phyloP scores from a whole-genome alignment of 2,113 vertebrate genomes.

The Myocastor coypus region DNA sequence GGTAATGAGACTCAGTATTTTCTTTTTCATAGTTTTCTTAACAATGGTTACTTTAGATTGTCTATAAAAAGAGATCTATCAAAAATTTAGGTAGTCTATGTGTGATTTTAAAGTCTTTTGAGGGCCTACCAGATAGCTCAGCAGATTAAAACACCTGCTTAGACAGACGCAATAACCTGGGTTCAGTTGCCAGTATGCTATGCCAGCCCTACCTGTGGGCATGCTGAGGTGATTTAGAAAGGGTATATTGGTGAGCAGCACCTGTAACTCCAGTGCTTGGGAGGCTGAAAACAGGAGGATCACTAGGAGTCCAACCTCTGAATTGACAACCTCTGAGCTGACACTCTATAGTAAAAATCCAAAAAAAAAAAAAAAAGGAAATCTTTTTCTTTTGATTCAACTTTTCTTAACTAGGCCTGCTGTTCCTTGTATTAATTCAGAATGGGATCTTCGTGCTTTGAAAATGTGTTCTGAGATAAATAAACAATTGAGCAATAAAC shows the following conservation, averaged over 20 bases:
- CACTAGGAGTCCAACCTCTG: too few species aligned
- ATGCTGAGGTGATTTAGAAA: too few species aligned
- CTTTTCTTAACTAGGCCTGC: neutral
- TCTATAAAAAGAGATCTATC: slow-evolving; percentile 66
- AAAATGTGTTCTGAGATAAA: slow-evolving; percentile 78
- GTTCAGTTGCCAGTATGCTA: too few species aligned
- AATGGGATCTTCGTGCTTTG: slow-evolving; percentile 66
- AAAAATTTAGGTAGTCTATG: slow-evolving; percentile 64
- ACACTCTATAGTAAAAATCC: too few species aligned
- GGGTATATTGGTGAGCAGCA: too few species aligned
- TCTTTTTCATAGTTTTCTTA: slow-evolving; percentile 65
- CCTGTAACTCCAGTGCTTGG: too few species aligned
- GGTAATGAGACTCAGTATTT: slow-evolving; percentile 57
- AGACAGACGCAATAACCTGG: too few species aligned
- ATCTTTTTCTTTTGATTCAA: slow-evolving; percentile 28
- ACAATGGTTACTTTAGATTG: slow-evolving; percentile 68
- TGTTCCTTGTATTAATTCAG: slow-evolving; percentile 40
- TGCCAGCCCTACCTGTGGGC: too few species aligned
- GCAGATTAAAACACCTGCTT: too few species aligned
- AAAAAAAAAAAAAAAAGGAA: neutral
- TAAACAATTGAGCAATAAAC: slow-evolving; percentile 71
- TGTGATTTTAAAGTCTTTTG: neutral
- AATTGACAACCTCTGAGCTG: too few species aligned
- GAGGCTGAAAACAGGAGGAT: too few species aligned
- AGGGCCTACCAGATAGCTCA: too few species aligned